A percentile compares a stretch with the other conserved stretches of the same genome.
These are phyloP conservation scores for Saccopteryx bilineata DNA, from an alignment of 2,113 vertebrate species.

Conservation along the genomic window DNA sequence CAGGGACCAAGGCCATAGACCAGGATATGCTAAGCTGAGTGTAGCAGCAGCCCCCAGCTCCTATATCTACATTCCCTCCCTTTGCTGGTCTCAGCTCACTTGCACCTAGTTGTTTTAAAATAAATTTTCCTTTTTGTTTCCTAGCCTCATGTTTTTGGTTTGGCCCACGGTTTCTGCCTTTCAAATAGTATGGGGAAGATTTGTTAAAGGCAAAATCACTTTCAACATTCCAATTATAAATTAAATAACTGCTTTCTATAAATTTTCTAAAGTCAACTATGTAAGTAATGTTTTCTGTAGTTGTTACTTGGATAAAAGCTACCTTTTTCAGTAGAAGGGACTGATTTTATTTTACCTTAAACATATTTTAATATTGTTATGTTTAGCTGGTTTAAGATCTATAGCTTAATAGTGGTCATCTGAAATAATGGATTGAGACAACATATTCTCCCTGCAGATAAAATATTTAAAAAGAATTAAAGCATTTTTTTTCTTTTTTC, in stretches of 20 bases:
- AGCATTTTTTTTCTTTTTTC: too few species aligned
- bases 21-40: too few species aligned
- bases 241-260: conserved; percentile 25
- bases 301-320: conserved; percentile 37
- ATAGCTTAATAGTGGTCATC: conserved; percentile 47
- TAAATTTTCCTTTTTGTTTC: too few species aligned
- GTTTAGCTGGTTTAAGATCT: conserved; percentile 31
- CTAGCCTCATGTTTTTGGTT: too few species aligned
- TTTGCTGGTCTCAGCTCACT: too few species aligned
- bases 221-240: neutral
- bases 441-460: conserved; percentile 42
- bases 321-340: conserved; percentile 29
- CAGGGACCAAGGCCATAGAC: too few species aligned
- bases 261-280: conserved; percentile 49
- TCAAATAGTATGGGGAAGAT: conserved; percentile 30
- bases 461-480: conserved; percentile 65
- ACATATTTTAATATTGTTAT: conserved; percentile 43
- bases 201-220: conserved; percentile 49
- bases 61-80: too few species aligned
- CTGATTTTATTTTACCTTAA: conserved; percentile 42
- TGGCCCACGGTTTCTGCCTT: too few species aligned
- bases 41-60: too few species aligned
- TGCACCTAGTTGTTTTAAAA: too few species aligned
- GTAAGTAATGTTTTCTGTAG: conserved; percentile 35
- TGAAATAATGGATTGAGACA: conserved; percentile 58